Evolutionary conservation across 1,140 invertebrate genomes (phyloP).

Genomic region (Drosophila orena): DNA sequence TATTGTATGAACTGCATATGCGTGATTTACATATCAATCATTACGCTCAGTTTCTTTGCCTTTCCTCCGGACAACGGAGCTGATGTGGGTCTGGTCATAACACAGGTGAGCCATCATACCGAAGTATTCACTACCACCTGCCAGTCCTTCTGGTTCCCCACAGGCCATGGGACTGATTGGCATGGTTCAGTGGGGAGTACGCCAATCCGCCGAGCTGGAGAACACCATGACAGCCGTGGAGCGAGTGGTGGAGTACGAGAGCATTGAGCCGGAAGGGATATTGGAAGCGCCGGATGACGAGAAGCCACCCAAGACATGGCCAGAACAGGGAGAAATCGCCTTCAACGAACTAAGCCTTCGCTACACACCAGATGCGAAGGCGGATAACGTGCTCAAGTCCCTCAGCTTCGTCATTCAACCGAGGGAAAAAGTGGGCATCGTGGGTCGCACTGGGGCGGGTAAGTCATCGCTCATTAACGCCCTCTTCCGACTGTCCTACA

Average conservation of each 20-base stretch:
- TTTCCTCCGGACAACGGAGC: slow-evolving; percentile 88
- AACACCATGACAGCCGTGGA: slow-evolving; percentile 94
- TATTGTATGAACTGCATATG: slow-evolving; percentile 92
- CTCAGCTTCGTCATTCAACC: slow-evolving; percentile 87
- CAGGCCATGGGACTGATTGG: slow-evolving; percentile 91
- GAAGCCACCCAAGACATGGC: slow-evolving; percentile 90
- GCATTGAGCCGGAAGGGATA: slow-evolving; percentile 89
- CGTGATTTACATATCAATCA: slow-evolving; percentile 89
- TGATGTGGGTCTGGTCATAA: slow-evolving; percentile 92
- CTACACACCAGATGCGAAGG: slow-evolving; percentile 88
- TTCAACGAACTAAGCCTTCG: slow-evolving; percentile 89
- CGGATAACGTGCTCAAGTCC: slow-evolving; percentile 87
- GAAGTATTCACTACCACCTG: too few relatives aligned
- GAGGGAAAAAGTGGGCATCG: slow-evolving; percentile 90
- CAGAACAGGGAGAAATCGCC: slow-evolving; percentile 88
- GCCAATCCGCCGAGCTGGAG: slow-evolving; percentile 93
- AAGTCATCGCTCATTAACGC: slow-evolving; percentile 95
- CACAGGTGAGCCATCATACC: slow-evolving; percentile 85
- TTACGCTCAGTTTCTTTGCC: slow-evolving; percentile 90
- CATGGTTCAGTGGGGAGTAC: slow-evolving; percentile 94
- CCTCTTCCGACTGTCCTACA: slow-evolving; percentile 90
- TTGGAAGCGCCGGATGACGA: slow-evolving; percentile 87
- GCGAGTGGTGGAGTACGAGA: slow-evolving; percentile 90
- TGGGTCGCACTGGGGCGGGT: slow-evolving; percentile 95
- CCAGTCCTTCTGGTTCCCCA: not conserved